A percentile compares a stretch with the other conserved stretches of the same genome.
phyloP scores from a whole-genome alignment of 2,888 invertebrate species.

The Dilophus febrilis region DNA sequence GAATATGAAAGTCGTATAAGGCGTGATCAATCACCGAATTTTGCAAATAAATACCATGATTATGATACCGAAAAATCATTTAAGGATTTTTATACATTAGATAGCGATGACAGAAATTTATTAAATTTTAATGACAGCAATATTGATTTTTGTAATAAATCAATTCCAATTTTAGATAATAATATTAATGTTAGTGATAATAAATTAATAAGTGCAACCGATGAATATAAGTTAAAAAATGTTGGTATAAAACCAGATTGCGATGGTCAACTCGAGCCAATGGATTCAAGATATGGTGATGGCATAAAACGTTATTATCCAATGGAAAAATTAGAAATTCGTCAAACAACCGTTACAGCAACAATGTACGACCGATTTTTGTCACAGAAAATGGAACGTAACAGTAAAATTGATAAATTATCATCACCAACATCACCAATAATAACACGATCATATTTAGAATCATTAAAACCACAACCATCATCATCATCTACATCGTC shows the following conservation, averaged over 20 bases:
- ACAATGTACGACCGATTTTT: conserved; percentile 30
- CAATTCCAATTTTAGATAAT: no score
- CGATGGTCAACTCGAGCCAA: not conserved
- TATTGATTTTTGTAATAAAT: no score
- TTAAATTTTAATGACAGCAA: no score
- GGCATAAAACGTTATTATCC: conserved; percentile 13
- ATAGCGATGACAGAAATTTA: no score
- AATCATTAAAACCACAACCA: conserved; percentile 11
- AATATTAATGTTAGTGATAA: no score
- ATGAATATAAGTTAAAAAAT: not conserved
- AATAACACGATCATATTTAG: conserved; percentile 19
- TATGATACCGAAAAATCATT: no score
- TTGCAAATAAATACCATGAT: conserved; percentile 7
- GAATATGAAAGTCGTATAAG: conserved; percentile 29
- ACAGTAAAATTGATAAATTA: conserved; percentile 21
- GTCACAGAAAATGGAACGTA: conserved; percentile 26
- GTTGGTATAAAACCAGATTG: no score
- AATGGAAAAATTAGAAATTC: conserved; percentile 26
- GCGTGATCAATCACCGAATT: conserved; percentile 28
- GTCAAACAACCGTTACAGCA: conserved; percentile 29
- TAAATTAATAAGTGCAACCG: not conserved
- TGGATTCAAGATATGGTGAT: not conserved
- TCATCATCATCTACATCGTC: not conserved
- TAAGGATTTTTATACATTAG: no score
- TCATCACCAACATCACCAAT: conserved; percentile 24